Evolutionary conservation across 2,888 invertebrate species (phyloP).

Genomic region (Bellardia pandia): DNA sequence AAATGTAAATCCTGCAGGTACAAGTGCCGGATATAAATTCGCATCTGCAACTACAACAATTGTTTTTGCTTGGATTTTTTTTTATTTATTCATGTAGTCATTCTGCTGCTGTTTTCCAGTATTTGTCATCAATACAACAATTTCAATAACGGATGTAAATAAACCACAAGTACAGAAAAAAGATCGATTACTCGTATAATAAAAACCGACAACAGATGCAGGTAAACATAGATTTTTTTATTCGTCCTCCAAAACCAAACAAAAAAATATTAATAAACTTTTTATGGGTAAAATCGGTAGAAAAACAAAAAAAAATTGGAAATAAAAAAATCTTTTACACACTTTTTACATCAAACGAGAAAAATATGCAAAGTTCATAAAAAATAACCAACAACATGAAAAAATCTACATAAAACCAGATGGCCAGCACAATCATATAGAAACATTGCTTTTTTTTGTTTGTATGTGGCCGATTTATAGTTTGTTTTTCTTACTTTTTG

Average conservation of each 20-base stretch:
- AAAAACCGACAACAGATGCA: conserved; percentile 71
- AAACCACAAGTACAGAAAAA: conserved; percentile 78
- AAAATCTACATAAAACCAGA: conserved; percentile 54
- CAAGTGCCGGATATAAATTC: conserved; percentile 79
- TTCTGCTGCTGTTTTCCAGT: conserved; percentile 45
- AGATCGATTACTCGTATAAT: conserved; percentile 80
- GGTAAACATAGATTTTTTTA: conserved; percentile 61
- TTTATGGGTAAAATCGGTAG: conserved; percentile 50
- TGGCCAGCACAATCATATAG: conserved; percentile 49
- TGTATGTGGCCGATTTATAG: conserved; percentile 21
- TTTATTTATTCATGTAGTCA: conserved; percentile 46
- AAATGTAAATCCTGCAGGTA: conserved; percentile 69
- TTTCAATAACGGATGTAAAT: conserved; percentile 82
- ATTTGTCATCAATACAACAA: conserved; percentile 72
- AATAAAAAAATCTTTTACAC: conserved; percentile 29
- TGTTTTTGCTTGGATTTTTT: conserved; percentile 75
- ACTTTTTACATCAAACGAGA: conserved; percentile 44
- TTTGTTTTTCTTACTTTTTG: conserved; percentile 13
- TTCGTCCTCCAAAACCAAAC: not conserved
- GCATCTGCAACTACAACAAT: conserved; percentile 80
- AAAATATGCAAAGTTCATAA: conserved; percentile 55
- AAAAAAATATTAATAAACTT: conserved; percentile 54
- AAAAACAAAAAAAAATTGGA: conserved; percentile 32
- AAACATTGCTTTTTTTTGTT: conserved; percentile 30
- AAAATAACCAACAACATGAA: conserved; percentile 12